These are phyloP conservation scores for Lophura nycthemera DNA, from an alignment of 2,113 vertebrate species.

Conservation along the genomic window DNA sequence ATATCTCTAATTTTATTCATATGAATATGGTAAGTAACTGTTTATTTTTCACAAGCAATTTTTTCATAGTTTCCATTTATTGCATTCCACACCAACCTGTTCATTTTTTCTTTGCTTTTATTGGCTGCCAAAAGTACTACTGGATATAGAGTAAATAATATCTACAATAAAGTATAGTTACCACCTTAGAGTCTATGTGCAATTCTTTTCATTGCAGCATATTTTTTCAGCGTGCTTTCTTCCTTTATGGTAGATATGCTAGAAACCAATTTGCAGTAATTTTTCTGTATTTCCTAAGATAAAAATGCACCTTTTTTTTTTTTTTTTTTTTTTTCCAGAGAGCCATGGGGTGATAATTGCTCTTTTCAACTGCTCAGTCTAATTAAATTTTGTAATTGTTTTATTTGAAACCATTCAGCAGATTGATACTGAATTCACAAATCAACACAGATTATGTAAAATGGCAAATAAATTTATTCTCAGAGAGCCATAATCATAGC, in stretches of 20 bases:
- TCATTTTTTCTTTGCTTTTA: background rate
- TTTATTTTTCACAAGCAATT: rapidly evolving
- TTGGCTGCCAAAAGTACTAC: background rate
- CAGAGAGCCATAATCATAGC: background rate
- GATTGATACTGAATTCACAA: background rate
- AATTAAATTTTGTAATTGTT: background rate
- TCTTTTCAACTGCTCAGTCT: background rate
- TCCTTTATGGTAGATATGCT: background rate
- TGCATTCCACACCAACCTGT: background rate
- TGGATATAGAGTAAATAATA: background rate
- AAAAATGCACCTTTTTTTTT: background rate
- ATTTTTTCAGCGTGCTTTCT: background rate
- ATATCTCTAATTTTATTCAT: background rate
- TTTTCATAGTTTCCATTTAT: background rate
- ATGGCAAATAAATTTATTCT: background rate
- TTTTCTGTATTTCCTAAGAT: background rate
- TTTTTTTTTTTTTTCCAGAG: background rate
- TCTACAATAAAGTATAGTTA: background rate
- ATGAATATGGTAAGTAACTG: rapidly evolving
- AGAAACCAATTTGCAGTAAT: background rate
- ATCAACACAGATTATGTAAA: background rate
- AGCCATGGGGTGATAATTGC: background rate
- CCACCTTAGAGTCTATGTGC: background rate
- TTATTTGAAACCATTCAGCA: background rate
- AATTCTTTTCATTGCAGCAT: background rate